Evolutionary conservation across 2,888 invertebrate species (phyloP).

Genomic region (Sesamia inferens): DNA sequence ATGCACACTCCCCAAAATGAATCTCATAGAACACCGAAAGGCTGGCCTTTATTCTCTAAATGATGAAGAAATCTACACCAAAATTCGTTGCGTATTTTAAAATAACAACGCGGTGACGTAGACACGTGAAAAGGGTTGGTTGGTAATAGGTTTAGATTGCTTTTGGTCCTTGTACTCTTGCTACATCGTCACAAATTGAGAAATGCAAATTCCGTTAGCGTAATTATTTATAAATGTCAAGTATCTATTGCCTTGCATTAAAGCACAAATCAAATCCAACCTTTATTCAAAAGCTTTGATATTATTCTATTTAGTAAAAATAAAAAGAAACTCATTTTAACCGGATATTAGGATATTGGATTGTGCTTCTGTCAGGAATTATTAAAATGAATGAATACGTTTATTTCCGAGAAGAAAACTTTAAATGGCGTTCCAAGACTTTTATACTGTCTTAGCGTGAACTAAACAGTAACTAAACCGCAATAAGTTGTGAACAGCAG

Average conservation of each 20-base stretch:
- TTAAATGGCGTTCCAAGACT: slow-evolving; percentile 10
- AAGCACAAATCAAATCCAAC: no score
- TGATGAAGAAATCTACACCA: no score
- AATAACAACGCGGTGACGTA: no score
- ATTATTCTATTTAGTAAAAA: no score
- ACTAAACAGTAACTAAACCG: slow-evolving; percentile 4
- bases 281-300: no score
- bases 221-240: slow-evolving; percentile 5
- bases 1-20: no score
- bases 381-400: slow-evolving; percentile 20
- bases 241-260: neutral
- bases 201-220: neutral
- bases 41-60: no score
- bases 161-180: neutral
- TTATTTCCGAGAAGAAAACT: slow-evolving; percentile 4
- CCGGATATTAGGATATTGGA: no score
- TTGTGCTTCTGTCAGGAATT: slow-evolving; percentile 13
- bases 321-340: neutral
- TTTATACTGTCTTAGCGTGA: neutral
- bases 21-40: no score
- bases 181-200: neutral
- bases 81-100: no score
- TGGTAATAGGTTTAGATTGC: no score
- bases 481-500: slow-evolving; percentile 2
- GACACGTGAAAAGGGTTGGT: no score